Conservation (phyloP, 2,797 vertebrate genomes). For the Manis javanica region DNA sequence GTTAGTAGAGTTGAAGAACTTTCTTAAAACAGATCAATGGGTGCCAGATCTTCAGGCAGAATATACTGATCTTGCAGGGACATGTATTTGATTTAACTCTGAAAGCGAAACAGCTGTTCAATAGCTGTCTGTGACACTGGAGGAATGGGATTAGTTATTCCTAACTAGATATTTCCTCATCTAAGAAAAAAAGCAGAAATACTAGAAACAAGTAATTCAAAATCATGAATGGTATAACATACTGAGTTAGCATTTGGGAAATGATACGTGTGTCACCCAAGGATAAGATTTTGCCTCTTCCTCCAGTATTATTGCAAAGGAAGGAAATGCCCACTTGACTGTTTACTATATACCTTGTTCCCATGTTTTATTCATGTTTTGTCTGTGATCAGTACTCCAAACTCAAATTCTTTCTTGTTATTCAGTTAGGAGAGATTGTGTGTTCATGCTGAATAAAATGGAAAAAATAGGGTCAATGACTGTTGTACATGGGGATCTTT, state of each 20-base stretch:
- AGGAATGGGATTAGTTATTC: neutral
- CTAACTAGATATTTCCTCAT: neutral
- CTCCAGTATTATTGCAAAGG: neutral
- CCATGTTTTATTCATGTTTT: neutral
- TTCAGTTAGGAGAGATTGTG: neutral
- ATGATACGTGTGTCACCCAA: neutral
- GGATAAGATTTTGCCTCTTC: neutral
- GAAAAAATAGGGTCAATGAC: neutral
- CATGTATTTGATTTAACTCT: neutral
- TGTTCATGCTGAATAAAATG: neutral
- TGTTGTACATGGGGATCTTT: neutral
- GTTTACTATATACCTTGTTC: neutral
- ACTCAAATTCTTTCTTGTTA: neutral
- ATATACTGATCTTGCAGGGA: neutral
- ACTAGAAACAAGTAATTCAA: neutral
- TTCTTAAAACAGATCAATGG: neutral
- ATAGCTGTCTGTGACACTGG: neutral
- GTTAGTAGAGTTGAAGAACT: neutral
- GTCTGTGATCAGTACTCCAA: neutral
- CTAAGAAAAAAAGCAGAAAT: conserved; percentile 48
- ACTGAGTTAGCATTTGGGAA: neutral
- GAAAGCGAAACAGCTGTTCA: neutral
- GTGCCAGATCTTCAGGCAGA: neutral
- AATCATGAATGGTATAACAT: neutral
- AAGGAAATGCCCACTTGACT: neutral